phyloP scores from a whole-genome alignment of 2,113 vertebrate genomes.

The Rhinichthys klamathensis region DNA sequence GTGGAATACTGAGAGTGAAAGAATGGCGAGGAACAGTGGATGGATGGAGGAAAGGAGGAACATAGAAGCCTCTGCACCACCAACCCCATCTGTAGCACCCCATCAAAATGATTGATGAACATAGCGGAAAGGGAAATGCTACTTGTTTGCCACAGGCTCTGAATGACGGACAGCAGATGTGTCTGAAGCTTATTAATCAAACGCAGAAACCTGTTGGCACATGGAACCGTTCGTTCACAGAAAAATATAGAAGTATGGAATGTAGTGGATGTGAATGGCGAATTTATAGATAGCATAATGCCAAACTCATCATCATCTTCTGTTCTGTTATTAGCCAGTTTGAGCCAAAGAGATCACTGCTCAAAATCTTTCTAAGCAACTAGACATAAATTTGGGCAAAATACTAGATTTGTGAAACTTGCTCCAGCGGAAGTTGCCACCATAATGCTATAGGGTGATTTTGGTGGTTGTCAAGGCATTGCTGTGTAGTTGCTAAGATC shows the following conservation, averaged over 20 bases:
- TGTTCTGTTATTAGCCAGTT: not conserved
- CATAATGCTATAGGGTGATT: not conserved
- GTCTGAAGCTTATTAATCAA: conserved; percentile 17
- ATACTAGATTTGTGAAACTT: not conserved
- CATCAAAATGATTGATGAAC: conserved; percentile 24
- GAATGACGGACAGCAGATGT: conserved; percentile 1
- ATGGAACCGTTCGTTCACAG: not conserved
- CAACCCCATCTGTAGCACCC: conserved; percentile 8
- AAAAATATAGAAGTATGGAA: not conserved
- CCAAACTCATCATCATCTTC: not conserved
- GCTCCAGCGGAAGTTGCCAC: not conserved
- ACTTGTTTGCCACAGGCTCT: conserved; percentile 17
- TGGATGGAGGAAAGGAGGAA: not conserved
- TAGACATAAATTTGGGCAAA: not conserved
- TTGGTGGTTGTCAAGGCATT: not conserved
- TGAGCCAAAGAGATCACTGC: not conserved
- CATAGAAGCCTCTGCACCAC: conserved; percentile 2
- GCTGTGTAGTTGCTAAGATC: not conserved
- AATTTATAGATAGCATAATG: not conserved
- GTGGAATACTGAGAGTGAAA: not conserved
- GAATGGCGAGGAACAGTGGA: not conserved
- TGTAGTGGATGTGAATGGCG: not conserved
- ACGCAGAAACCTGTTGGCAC: not conserved
- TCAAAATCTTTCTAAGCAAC: not conserved
- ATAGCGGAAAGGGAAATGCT: not conserved